phyloP scores from a whole-genome alignment of 2,797 vertebrate genomes.

The Sebastes trivittatus region DNA sequence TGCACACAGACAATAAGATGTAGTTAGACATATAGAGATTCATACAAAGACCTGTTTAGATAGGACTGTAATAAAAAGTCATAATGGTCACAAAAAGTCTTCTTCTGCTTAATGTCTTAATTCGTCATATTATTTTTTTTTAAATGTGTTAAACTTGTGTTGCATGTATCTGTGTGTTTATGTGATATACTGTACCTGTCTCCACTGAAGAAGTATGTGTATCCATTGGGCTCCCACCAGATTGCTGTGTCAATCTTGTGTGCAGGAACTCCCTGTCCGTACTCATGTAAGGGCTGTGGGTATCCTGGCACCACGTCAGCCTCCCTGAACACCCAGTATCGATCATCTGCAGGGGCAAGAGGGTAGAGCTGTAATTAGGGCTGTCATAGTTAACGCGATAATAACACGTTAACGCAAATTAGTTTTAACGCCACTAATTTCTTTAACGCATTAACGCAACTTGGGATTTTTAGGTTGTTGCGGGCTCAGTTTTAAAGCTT shows the following conservation, averaged over 20 bases:
- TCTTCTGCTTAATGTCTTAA: not conserved
- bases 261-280: conserved; percentile 88
- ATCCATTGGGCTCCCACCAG: conserved; percentile 96
- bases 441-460: too few species aligned
- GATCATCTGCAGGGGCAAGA: conserved; percentile 80
- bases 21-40: not conserved
- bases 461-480: too few species aligned
- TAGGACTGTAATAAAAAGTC: not conserved
- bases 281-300: conserved; percentile 89
- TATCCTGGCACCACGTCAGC: conserved; percentile 93
- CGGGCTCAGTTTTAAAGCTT: too few species aligned
- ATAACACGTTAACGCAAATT: too few species aligned
- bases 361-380: not conserved
- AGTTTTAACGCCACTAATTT: too few species aligned
- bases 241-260: conserved; percentile 90
- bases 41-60: not conserved
- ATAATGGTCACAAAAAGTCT: not conserved
- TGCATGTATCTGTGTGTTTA: not conserved
- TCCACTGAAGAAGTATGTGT: conserved; percentile 94
- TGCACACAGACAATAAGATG: conserved; percentile 48
- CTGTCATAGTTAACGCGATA: too few species aligned
- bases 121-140: not conserved
- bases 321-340: conserved; percentile 94
- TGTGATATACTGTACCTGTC: conserved; percentile 82
- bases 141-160: not conserved